These are phyloP conservation scores for Drosophila macrothrix DNA, from an alignment of 2,888 invertebrate genomes.

Conservation along the genomic window DNA sequence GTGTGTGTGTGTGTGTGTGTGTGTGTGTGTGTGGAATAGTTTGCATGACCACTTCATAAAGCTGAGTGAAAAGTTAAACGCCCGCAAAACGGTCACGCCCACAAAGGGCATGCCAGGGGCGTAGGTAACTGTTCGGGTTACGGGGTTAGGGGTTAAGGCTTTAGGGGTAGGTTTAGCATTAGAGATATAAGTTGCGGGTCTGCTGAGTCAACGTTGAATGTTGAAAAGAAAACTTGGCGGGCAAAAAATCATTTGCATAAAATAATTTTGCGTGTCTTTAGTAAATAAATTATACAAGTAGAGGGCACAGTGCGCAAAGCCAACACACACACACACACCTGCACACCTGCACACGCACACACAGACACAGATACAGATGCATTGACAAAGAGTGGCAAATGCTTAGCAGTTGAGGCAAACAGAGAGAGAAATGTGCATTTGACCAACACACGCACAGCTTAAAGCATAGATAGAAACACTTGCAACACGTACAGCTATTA, in stretches of 20 bases:
- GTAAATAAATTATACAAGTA: constrained; percentile 77
- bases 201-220: constrained; percentile 67
- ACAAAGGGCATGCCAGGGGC: constrained; percentile 32
- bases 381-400: constrained; percentile 13
- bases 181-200: background rate
- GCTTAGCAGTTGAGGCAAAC: constrained; percentile 22
- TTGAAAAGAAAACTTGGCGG: constrained; percentile 51
- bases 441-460: constrained; percentile 13
- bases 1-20: background rate
- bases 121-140: background rate
- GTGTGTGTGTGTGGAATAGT: constrained; percentile 17
- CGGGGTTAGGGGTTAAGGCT: background rate
- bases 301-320: constrained; percentile 49
- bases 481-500: constrained; percentile 6
- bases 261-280: constrained; percentile 80
- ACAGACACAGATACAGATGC: constrained; percentile 22
- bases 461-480: constrained; percentile 8
- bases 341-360: constrained; percentile 19
- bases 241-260: constrained; percentile 75
- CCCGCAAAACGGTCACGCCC: constrained; percentile 64
- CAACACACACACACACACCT: constrained; percentile 26
- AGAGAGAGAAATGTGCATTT: constrained; percentile 27
- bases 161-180: constrained; percentile 1
- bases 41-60: constrained; percentile 67
- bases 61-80: constrained; percentile 71